Conservation (phyloP, 2,797 vertebrate species). For the Catamblyrhynchus diadema region DNA sequence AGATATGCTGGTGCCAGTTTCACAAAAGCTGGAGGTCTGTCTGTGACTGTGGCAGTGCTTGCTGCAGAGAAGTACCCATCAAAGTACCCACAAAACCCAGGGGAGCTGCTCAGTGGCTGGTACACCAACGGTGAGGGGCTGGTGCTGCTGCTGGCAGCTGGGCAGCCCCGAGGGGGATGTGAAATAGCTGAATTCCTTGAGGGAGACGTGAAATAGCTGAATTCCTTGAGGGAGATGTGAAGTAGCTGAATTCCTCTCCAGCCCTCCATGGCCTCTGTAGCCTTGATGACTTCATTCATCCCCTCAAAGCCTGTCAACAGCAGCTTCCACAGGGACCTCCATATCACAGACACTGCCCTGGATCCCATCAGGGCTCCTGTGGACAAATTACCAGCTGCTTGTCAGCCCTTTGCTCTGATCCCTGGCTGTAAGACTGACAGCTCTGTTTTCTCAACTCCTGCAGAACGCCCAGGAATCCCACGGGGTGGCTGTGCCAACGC, state of each 20-base stretch:
- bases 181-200: fast-evolving
- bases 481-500: conserved; percentile 78
- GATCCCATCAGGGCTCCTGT: background rate
- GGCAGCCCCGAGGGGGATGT: background rate
- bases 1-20: background rate
- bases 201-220: fast-evolving
- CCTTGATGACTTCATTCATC: background rate
- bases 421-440: background rate
- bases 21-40: background rate
- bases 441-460: background rate
- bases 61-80: background rate
- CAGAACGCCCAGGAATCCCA: conserved; percentile 79
- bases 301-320: background rate
- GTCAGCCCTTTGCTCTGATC: background rate
- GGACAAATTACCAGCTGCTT: background rate
- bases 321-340: background rate
- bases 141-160: background rate
- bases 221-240: background rate
- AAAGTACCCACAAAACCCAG: fast-evolving
- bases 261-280: background rate
- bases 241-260: background rate
- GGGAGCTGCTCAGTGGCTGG: background rate
- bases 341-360: fast-evolving
- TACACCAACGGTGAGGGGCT: fast-evolving
- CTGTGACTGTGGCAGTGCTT: background rate